Conservation (phyloP, 2,113 vertebrate species). For the Dolichallabes microphthalmus region DNA sequence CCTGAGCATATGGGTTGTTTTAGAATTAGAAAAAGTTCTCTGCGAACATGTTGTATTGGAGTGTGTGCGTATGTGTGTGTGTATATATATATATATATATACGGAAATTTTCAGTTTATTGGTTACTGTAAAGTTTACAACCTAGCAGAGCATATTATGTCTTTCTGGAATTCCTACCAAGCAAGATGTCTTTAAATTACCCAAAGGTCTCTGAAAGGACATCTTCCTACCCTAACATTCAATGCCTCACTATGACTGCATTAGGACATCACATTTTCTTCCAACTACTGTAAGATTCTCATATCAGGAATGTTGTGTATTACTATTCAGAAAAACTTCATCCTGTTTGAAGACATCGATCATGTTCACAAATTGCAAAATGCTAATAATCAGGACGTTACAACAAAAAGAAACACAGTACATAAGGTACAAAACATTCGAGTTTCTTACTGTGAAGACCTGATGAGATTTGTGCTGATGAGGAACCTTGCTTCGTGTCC, state of each 20-base stretch:
- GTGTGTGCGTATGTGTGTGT: background rate
- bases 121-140: background rate
- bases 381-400: too few relatives aligned
- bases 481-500: background rate
- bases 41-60: background rate
- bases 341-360: too few relatives aligned
- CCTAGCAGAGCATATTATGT: background rate
- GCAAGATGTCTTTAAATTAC: background rate
- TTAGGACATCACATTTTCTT: too few relatives aligned
- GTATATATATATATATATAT: too few relatives aligned
- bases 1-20: slow-evolving; percentile 17
- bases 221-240: too few relatives aligned
- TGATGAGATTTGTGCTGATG: background rate
- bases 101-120: background rate
- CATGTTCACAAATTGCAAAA: too few relatives aligned
- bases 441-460: background rate
- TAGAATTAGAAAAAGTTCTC: background rate
- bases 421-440: too few relatives aligned
- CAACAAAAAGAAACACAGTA: too few relatives aligned
- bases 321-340: too few relatives aligned
- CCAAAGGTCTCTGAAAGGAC: background rate
- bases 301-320: too few relatives aligned
- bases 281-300: too few relatives aligned
- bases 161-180: background rate
- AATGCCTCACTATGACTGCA: too few relatives aligned